Evolutionary conservation across 2,797 vertebrate species (phyloP), one percentile per base, ranked within the genome.

Genomic region (Danio choprae): DNA sequence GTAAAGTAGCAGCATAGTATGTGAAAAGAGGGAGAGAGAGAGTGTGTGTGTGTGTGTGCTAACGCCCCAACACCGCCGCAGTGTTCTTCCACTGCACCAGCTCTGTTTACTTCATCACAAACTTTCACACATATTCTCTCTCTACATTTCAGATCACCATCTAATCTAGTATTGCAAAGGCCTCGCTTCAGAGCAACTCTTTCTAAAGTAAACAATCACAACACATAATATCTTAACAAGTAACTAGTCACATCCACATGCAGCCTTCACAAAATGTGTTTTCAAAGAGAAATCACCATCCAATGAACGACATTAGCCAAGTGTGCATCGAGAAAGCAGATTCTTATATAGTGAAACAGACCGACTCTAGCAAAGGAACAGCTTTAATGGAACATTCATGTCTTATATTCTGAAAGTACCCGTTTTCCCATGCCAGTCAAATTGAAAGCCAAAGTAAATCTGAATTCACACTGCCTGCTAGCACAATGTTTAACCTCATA

Each of bases 51-150:
- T 12, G 67, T 8, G 89, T 89, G 89, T 89, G 90, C 79, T 87
- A 92, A 93, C 89, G 90, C 91, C 88, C 88, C 87, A 89, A 88
- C 85, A 90, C 89, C 89, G 92, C 94, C 93, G 93, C 93, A 93
- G 93, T 93, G 89, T 90, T 91, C 90, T 89, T 88, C 87, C 92
- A 91, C 93, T 94, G 94, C 94, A 93, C 44, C 56, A 84, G 70
- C 83, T 69, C 70, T 83, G 77, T 86, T 81, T 73, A 75, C 67
- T 77, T 75, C 85, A 55, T 74, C 77, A 55, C 77, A 79, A 56
- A 73, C 75, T 51, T 60, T 48, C 59, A 50, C 48, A 50, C 11
- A 18, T 56, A 44, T 1, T 1, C 9, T 11, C n/a, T 65, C 41
- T 40, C 16, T 63, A 6, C 73, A 59, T 18, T 22, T 38, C 22